Evolutionary conservation across 2,113 vertebrate species (phyloP), one percentile per base, ranked within the genome.

Genomic region (Prochilodus magdalenae): DNA sequence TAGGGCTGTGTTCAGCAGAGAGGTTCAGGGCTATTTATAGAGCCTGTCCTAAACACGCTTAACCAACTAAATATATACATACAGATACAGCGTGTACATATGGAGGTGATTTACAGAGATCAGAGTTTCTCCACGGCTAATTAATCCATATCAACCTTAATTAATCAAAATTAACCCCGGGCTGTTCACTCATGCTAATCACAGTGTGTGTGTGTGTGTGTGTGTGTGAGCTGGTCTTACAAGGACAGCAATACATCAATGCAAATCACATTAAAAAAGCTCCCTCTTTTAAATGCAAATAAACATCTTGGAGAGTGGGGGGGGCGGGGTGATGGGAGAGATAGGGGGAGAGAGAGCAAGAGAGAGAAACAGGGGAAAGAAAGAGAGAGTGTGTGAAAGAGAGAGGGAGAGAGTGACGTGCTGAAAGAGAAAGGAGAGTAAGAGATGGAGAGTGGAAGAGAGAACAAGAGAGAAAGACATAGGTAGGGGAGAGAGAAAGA

Each of bases 71-170:
- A 70, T 29, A 70, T 33, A 79, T 71, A 55, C 70, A 79, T 53
- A 60, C 20, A 71, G 67, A 18, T 49, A 4, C 44, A 10, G 10
- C 10, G 33, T 24, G 8, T 65, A 84, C 92, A 90, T 88, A 82
- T 86, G 87, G 88, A 89, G 88, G 86, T 89, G 85, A 90, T 90
- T 92, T 89, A 71, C 24, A 84, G 82, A 86, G 87, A 92, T 90
- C 89, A 90, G 87, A 89, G 89, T 91, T 87, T 85, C 55, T 81
- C 84, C 77, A 86, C 85, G 83, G 88, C 88, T 91, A 91, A 93
- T 92, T 92, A 90, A 92, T 92, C 89, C 88, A 78, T 86, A 93
- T 90, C 89, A 89, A 53, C 86, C 80, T 90, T 91, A 91, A 91
- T 92, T 91, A 91, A 90, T 93, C 90, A 89, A 71, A 86, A 83